Percentiles rank a stretch among this genome's conserved stretches.
phyloP scores from a whole-genome alignment of 2,797 vertebrate genomes.

The Hydrophis major region DNA sequence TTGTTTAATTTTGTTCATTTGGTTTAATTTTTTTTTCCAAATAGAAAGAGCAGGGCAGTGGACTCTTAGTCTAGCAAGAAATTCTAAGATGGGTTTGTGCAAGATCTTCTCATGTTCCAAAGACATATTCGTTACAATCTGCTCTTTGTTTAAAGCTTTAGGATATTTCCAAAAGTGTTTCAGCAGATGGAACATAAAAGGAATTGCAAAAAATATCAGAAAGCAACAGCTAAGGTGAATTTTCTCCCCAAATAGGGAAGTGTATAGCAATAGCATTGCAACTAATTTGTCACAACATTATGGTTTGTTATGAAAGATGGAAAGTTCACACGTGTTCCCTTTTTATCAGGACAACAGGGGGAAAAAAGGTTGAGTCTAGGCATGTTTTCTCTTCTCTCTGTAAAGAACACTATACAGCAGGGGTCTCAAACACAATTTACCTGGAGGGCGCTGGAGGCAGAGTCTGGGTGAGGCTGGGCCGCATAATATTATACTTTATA shows the following conservation, averaged over 20 bases:
- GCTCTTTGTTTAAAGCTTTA: not conserved
- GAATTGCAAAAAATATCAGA: not conserved
- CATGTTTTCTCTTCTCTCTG: not conserved
- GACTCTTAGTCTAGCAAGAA: not conserved
- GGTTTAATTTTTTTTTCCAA: conserved; percentile 22
- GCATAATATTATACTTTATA: too few species aligned
- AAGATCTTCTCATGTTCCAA: not conserved
- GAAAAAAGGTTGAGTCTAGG: too few species aligned
- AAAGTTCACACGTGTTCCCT: not conserved
- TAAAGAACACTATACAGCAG: not conserved
- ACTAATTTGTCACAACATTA: not conserved
- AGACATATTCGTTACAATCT: not conserved
- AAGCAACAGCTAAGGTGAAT: not conserved
- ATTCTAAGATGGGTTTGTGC: not conserved
- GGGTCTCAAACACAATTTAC: too few species aligned
- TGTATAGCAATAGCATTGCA: not conserved
- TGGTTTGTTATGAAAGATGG: not conserved
- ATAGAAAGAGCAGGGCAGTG: conserved; percentile 12
- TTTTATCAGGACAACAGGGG: not conserved
- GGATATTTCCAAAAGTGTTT: not conserved
- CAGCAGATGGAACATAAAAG: not conserved
- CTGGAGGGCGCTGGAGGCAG: too few species aligned
- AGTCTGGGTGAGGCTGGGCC: too few species aligned
- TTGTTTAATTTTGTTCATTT: conserved; percentile 19
- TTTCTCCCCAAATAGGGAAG: not conserved